Conservation (phyloP, 1,140 invertebrate species). For the Euglossa dilemma region DNA sequence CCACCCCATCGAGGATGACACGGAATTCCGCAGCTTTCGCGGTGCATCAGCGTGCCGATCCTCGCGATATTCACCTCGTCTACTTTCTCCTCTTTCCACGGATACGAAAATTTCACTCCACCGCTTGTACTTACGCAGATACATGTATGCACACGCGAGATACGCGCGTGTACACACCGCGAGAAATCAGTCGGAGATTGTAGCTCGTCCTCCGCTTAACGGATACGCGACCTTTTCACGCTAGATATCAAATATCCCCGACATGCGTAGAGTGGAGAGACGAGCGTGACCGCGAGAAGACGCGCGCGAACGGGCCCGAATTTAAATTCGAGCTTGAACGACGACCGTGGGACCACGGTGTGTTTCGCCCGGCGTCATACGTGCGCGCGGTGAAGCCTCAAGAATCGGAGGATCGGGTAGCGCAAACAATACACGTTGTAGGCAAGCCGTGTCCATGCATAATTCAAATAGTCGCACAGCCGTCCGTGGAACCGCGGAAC, state of each 20-base stretch:
- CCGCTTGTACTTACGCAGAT: too few relatives aligned
- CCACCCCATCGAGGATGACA: neutral
- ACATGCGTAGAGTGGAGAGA: neutral
- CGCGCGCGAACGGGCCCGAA: neutral
- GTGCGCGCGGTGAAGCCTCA: slow-evolving; percentile 71
- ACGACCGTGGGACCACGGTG: slow-evolving; percentile 55
- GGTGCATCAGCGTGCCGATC: slow-evolving; percentile 23
- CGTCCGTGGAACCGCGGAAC: slow-evolving; percentile 73
- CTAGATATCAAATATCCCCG: neutral
- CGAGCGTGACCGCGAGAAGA: neutral
- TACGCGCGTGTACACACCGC: too few relatives aligned
- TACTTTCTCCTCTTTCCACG: too few relatives aligned
- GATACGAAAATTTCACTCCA: too few relatives aligned
- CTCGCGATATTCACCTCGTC: neutral
- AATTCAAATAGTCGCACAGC: slow-evolving; percentile 82
- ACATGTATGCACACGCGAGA: too few relatives aligned
- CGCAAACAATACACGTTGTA: slow-evolving; percentile 82
- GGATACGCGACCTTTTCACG: too few relatives aligned
- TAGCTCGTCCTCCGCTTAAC: too few relatives aligned
- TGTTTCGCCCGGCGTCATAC: slow-evolving; percentile 57
- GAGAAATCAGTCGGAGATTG: too few relatives aligned
- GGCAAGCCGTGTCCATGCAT: slow-evolving; percentile 82
- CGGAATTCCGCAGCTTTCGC: slow-evolving; percentile 27
- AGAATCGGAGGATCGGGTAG: slow-evolving; percentile 79
- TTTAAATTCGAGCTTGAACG: slow-evolving; percentile 38